A percentile compares a stretch with the other conserved stretches of the same genome.
These are phyloP conservation scores for Tinamus guttatus DNA, from an alignment of 2,113 vertebrate genomes.

Conservation along the genomic window DNA sequence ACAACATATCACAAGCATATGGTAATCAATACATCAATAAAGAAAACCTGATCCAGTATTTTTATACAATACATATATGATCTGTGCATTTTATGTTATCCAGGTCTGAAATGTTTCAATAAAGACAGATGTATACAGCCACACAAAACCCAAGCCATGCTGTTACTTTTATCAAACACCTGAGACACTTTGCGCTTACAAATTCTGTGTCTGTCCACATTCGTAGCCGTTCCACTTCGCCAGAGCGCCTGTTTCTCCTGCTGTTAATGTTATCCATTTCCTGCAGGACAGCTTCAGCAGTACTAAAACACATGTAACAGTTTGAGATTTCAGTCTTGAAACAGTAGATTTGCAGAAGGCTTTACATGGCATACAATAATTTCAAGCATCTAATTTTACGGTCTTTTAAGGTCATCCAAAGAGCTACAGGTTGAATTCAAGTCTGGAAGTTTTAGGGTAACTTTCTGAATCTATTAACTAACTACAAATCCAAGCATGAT, in stretches of 20 bases:
- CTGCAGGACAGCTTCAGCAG: conserved; percentile 96
- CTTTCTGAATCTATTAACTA: background rate
- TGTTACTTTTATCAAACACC: background rate
- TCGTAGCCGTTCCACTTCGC: conserved; percentile 95
- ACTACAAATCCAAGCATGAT: background rate
- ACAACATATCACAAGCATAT: background rate
- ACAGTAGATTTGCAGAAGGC: background rate
- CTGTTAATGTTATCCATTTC: conserved; percentile 99
- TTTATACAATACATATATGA: background rate
- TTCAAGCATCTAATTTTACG: background rate
- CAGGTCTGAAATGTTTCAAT: background rate
- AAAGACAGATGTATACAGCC: background rate
- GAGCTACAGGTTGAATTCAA: background rate
- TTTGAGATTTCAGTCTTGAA: background rate
- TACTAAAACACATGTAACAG: conserved; percentile 77
- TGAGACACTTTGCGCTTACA: conserved; percentile 78
- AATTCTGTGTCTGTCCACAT: conserved; percentile 99
- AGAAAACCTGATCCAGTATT: background rate
- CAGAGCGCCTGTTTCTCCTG: conserved; percentile 87
- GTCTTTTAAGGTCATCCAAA: background rate
- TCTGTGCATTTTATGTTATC: background rate
- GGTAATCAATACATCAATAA: background rate
- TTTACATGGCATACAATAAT: background rate
- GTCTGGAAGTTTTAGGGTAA: background rate
- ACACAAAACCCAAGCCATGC: fast-evolving